A percentile compares a stretch with the other conserved stretches of the same genome.
Conservation (phyloP, 2,888 invertebrate genomes). For the Chorisops tibialis region DNA sequence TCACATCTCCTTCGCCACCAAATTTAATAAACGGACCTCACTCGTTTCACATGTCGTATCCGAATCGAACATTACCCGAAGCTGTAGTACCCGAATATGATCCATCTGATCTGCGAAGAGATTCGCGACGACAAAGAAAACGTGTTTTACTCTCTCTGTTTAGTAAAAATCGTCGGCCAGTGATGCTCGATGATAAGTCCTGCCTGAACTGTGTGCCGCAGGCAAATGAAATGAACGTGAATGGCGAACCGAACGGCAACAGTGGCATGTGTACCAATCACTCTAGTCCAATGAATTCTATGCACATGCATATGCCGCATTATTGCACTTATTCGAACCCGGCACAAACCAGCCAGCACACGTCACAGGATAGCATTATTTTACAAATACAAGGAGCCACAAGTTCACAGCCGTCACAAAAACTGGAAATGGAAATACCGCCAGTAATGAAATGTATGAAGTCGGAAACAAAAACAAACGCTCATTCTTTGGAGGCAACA, state of each 20-base stretch:
- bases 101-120: conserved; percentile 1
- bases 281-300: neutral
- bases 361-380: neutral
- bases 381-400: conserved; percentile 2
- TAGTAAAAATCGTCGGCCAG: conserved; percentile 5
- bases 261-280: neutral
- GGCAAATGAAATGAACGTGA: conserved; percentile 1
- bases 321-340: conserved; percentile 1
- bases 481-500: conserved; percentile 1
- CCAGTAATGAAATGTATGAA: neutral
- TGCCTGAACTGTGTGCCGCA: neutral
- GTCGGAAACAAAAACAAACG: neutral
- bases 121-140: conserved; percentile 1
- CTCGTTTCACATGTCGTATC: conserved; percentile 13
- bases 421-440: neutral
- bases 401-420: neutral
- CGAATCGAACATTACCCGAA: neutral
- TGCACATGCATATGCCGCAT: conserved; percentile 9
- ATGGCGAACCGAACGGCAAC: neutral
- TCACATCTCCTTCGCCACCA: conserved; percentile 2
- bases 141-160: conserved; percentile 2
- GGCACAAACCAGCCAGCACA: neutral
- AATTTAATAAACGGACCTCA: conserved; percentile 1
- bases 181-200: conserved; percentile 3
- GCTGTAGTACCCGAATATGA: conserved; percentile 6